These are phyloP conservation scores for Girardinus metallicus DNA, from an alignment of 2,797 vertebrate species.

Conservation along the genomic window DNA sequence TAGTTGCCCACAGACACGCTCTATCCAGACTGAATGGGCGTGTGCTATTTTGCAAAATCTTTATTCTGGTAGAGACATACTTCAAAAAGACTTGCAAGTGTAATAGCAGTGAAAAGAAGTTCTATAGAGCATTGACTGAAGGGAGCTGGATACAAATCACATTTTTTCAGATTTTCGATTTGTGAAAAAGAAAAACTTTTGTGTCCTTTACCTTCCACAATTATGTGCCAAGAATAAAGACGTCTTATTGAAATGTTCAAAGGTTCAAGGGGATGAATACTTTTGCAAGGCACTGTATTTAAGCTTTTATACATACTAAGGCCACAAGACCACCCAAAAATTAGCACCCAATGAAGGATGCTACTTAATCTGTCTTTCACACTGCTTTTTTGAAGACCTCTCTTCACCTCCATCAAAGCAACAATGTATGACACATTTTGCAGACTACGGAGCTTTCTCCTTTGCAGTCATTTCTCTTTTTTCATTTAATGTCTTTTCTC, in stretches of 20 bases:
- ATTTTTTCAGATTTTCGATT: not conserved
- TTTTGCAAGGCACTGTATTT: conserved; percentile 2
- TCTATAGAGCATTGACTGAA: not conserved
- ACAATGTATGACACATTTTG: conserved; percentile 54
- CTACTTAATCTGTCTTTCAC: conserved; percentile 31
- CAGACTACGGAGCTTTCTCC: conserved; percentile 37
- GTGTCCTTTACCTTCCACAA: not conserved
- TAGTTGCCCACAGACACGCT: not conserved
- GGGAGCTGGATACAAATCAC: not conserved
- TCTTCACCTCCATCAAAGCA: conserved; percentile 48
- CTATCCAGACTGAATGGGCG: not conserved
- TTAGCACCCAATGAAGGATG: conserved; percentile 1
- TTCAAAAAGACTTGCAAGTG: not conserved
- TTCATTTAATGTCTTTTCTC: conserved; percentile 42
- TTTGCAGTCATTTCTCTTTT: conserved; percentile 35
- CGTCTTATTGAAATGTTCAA: not conserved
- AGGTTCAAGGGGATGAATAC: not conserved
- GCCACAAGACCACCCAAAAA: not conserved
- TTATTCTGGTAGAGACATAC: not conserved
- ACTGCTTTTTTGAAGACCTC: conserved; percentile 43
- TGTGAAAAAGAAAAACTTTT: not conserved
- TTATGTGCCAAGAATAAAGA: not conserved
- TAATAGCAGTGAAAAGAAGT: not conserved
- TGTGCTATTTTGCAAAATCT: not conserved
- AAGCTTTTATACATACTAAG: not conserved